Conservation (phyloP, 2,888 invertebrate genomes). For the Drosophila falleni region DNA sequence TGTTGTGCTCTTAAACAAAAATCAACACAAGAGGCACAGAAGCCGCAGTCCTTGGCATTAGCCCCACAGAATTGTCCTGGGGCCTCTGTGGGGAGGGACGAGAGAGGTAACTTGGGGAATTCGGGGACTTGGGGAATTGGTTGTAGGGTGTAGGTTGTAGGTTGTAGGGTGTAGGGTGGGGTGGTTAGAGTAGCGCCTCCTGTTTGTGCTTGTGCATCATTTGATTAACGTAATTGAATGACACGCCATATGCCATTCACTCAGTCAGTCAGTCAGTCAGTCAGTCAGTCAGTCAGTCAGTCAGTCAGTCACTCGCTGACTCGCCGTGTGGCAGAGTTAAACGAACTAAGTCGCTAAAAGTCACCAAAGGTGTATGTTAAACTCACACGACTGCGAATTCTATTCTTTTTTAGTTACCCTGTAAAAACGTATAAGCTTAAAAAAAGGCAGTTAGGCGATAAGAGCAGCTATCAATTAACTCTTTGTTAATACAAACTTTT, state of each 20-base stretch:
- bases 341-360: constrained; percentile 63
- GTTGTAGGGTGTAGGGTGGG: neutral
- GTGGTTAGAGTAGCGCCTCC: constrained; percentile 1
- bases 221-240: constrained; percentile 81
- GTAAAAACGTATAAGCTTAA: neutral
- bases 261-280: constrained; percentile 50
- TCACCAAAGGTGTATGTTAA: constrained; percentile 53
- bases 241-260: constrained; percentile 74
- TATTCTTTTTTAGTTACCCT: constrained; percentile 23
- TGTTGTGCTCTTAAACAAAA: constrained; percentile 62
- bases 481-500: neutral
- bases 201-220: constrained; percentile 71
- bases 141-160: too few species aligned
- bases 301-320: constrained; percentile 46
- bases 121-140: neutral
- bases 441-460: neutral
- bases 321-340: constrained; percentile 42
- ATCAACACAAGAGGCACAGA: constrained; percentile 54
- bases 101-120: constrained; percentile 8
- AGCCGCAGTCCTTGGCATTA: constrained; percentile 53
- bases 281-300: constrained; percentile 48
- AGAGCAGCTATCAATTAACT: too few species aligned
- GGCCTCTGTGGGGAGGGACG: constrained; percentile 6
- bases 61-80: constrained; percentile 37
- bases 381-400: constrained; percentile 50